A percentile compares a stretch with the other conserved stretches of the same genome.
Conservation (phyloP, 2,797 vertebrate genomes). For the Oophaga sylvatica region DNA sequence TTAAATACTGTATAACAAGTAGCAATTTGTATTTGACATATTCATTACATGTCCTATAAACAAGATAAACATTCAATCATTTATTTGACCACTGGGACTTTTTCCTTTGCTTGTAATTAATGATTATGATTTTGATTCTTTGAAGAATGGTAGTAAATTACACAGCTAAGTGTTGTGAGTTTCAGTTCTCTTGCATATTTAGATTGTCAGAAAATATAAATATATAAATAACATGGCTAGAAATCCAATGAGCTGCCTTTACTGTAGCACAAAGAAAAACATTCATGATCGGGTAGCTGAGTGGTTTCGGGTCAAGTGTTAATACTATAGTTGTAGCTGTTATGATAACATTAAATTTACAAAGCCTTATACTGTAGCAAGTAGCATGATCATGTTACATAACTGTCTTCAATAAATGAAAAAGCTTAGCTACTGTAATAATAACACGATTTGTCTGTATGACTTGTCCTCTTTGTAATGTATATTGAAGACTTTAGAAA, state of each 20-base stretch:
- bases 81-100: conserved; percentile 25
- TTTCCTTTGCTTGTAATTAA: conserved; percentile 37
- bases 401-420: conserved; percentile 25
- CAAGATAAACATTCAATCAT: conserved; percentile 30
- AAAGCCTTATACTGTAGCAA: conserved; percentile 38
- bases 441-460: neutral
- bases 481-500: neutral
- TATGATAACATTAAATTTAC: conserved; percentile 50
- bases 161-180: conserved; percentile 21
- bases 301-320: conserved; percentile 55
- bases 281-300: conserved; percentile 38
- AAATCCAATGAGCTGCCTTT: conserved; percentile 37
- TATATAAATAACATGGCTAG: conserved; percentile 16
- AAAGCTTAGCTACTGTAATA: conserved; percentile 24
- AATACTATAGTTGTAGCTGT: conserved; percentile 54
- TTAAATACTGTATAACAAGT: neutral
- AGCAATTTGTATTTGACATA: conserved; percentile 29
- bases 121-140: conserved; percentile 36
- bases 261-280: conserved; percentile 38
- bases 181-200: conserved; percentile 37
- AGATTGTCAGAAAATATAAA: conserved; percentile 38
- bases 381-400: conserved; percentile 38
- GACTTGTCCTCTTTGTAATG: neutral
- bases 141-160: conserved; percentile 16
- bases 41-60: conserved; percentile 32